Conservation (phyloP, 2,797 vertebrate species). For the Mormyrops attenuatus region DNA sequence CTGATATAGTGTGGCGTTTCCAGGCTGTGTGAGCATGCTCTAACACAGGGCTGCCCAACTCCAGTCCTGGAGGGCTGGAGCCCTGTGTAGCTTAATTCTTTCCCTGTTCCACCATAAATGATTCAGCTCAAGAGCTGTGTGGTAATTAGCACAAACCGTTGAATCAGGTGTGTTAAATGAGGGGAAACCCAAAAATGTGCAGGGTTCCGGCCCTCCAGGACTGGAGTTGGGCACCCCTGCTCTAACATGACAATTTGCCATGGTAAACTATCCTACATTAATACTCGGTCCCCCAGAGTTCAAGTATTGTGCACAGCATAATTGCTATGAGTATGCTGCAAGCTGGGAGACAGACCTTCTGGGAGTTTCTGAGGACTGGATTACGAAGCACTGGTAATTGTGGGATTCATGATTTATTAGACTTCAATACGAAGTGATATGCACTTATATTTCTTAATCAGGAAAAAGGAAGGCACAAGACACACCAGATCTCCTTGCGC, state of each 20-base stretch:
- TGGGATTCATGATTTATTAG: background rate
- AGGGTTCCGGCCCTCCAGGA: too few species aligned
- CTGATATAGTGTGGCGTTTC: too few species aligned
- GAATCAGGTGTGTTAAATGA: too few species aligned
- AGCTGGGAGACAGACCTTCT: background rate
- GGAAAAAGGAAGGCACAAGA: background rate
- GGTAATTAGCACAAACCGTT: too few species aligned
- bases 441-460: background rate
- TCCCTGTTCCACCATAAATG: too few species aligned
- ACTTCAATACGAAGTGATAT: background rate
- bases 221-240: too few species aligned
- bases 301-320: background rate
- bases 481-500: background rate
- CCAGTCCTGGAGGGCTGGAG: too few species aligned
- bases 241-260: background rate
- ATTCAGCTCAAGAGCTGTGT: too few species aligned
- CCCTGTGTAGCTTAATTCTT: too few species aligned
- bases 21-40: too few species aligned
- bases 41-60: too few species aligned
- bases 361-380: background rate
- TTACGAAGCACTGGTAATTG: background rate
- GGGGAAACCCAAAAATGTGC: too few species aligned
- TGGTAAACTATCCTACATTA: background rate
- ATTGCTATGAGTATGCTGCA: background rate
- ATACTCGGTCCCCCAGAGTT: background rate